Evolutionary conservation across 2,113 vertebrate genomes (phyloP).

Genomic region (Potamarius usumacintae): DNA sequence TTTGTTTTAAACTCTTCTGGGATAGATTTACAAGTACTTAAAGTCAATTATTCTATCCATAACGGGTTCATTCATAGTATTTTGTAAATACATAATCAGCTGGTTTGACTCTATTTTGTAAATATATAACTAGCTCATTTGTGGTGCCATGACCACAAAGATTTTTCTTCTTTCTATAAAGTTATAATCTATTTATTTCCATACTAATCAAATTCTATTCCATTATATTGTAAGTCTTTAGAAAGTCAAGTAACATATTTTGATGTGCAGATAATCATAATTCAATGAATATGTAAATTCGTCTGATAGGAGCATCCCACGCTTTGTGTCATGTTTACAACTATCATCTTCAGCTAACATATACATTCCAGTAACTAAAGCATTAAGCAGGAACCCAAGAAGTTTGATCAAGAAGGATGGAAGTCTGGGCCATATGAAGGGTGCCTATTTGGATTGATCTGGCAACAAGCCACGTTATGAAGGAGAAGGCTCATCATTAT

Average conservation of each 20-base stretch:
- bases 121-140: neutral
- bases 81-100: neutral
- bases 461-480: constrained; percentile 35
- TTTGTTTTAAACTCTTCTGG: neutral
- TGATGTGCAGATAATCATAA: neutral
- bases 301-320: neutral
- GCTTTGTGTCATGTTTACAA: neutral
- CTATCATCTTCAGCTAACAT: neutral
- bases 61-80: neutral
- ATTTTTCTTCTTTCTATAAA: neutral
- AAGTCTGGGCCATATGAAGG: constrained; percentile 4
- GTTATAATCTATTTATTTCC: neutral
- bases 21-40: neutral
- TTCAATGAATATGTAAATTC: neutral
- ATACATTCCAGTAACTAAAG: neutral
- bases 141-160: neutral
- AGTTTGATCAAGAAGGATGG: neutral
- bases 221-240: neutral
- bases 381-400: neutral
- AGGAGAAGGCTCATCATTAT: neutral
- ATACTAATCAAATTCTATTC: neutral
- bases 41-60: neutral
- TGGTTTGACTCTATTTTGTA: neutral
- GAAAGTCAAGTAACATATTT: neutral
- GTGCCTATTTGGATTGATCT: constrained; percentile 24